Conservation (phyloP, 2,797 vertebrate species). For the Lepus townsendii region DNA sequence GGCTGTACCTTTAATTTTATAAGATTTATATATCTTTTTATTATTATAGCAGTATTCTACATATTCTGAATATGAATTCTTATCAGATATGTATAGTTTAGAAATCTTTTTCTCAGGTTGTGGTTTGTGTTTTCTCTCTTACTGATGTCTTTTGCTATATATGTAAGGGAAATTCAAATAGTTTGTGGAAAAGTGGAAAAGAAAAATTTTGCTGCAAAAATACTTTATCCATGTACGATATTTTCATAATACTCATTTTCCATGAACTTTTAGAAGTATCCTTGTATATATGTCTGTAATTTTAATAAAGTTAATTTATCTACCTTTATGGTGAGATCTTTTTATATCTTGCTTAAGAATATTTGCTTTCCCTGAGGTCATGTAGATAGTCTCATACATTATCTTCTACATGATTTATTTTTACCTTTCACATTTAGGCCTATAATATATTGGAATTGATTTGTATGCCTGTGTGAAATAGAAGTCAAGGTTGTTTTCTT, state of each 20-base stretch:
- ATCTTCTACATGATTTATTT: slow-evolving; percentile 2
- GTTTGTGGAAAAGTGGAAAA: too few species aligned
- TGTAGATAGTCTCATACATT: slow-evolving; percentile 1
- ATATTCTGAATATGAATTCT: background rate
- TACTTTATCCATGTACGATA: too few species aligned
- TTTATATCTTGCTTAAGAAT: slow-evolving; percentile 27
- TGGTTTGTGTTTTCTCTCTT: slow-evolving; percentile 14
- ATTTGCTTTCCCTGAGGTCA: background rate
- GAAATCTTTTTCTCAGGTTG: slow-evolving; percentile 10
- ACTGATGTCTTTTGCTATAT: background rate
- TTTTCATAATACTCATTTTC: too few species aligned
- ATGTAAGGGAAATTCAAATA: background rate
- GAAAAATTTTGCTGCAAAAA: too few species aligned
- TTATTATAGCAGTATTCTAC: background rate
- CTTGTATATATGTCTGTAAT: background rate
- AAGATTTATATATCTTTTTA: slow-evolving; percentile 25
- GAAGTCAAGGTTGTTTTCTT: background rate
- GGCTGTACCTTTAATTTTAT: slow-evolving; percentile 16
- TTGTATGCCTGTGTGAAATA: background rate
- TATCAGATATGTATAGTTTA: background rate
- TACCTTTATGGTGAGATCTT: background rate
- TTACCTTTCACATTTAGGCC: slow-evolving; percentile 1
- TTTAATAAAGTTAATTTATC: background rate
- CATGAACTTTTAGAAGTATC: too few species aligned
- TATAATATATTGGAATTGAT: slow-evolving; percentile 4